A percentile compares a stretch with the other conserved stretches of the same genome.
phyloP scores from a whole-genome alignment of 2,888 invertebrate genomes.

The Agrypnus murinus region DNA sequence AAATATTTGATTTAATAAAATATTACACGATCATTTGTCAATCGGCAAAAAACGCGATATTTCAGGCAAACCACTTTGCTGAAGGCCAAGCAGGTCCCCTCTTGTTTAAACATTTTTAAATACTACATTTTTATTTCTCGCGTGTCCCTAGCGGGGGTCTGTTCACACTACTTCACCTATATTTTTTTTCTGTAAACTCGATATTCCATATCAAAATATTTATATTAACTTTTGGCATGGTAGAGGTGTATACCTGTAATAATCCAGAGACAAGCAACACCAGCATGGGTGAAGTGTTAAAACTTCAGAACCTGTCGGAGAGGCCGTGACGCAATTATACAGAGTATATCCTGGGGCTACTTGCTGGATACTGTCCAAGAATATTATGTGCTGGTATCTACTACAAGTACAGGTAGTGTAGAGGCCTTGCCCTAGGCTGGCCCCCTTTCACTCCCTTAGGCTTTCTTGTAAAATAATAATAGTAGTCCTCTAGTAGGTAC shows the following conservation, averaged over 20 bases:
- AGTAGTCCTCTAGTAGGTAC: no score
- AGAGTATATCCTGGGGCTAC: constrained; percentile 60
- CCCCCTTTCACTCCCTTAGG: constrained; percentile 33
- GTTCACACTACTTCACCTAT: constrained; percentile 11
- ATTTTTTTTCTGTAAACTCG: constrained; percentile 7
- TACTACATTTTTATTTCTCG: no score
- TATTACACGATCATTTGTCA: no score
- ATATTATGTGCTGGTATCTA: no score
- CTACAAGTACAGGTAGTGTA: not conserved
- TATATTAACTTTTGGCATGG: constrained; percentile 32
- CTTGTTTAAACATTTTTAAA: not conserved
- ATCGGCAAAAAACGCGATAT: no score
- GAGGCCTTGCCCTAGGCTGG: constrained; percentile 62
- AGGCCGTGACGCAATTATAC: constrained; percentile 60
- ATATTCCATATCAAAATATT: constrained; percentile 31
- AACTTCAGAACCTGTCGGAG: constrained; percentile 54
- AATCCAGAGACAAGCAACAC: no score
- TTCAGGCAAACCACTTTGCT: no score
- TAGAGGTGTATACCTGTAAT: not conserved
- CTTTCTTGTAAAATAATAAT: not conserved
- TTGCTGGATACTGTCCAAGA: constrained; percentile 53
- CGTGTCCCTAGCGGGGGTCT: not conserved
- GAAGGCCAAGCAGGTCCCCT: not conserved
- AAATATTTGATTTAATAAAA: no score
- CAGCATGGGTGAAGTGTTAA: constrained; percentile 25